Conservation (phyloP, 2,888 invertebrate species). For the Agrochola macilenta region DNA sequence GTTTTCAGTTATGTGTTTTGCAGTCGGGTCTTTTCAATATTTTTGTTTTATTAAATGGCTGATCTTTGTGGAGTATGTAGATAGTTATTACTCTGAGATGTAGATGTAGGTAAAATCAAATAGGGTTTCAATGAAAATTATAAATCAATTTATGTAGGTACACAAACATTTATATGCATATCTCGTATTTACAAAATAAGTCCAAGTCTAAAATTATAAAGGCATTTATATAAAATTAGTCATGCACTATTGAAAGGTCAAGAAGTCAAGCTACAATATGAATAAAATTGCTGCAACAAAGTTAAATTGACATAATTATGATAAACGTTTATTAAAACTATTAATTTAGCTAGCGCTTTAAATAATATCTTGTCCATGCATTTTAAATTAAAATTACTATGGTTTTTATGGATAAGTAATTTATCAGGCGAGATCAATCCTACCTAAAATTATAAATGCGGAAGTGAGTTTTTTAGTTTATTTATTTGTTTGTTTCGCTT, state of each 20-base stretch:
- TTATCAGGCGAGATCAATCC: constrained; percentile 4
- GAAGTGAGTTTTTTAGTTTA: too few relatives aligned
- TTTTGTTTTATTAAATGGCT: too few relatives aligned
- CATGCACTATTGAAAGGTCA: too few relatives aligned
- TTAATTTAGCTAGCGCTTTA: constrained; percentile 1
- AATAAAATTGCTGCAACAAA: constrained; percentile 17
- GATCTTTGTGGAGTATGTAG: too few relatives aligned
- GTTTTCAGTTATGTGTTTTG: too few relatives aligned
- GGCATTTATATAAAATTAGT: background rate
- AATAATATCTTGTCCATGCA: constrained; percentile 2
- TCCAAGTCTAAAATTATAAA: background rate
- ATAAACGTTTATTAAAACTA: background rate
- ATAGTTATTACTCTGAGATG: too few relatives aligned
- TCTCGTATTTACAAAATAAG: background rate
- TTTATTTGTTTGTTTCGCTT: too few relatives aligned
- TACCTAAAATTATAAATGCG: too few relatives aligned
- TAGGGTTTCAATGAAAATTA: too few relatives aligned
- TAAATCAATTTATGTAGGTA: too few relatives aligned
- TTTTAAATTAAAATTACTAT: constrained; percentile 9
- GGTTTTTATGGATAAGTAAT: background rate
- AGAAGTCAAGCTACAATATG: background rate
- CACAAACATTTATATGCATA: background rate
- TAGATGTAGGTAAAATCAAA: too few relatives aligned
- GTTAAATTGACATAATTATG: background rate
- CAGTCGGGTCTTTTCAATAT: too few relatives aligned